Percentiles rank a stretch among this genome's conserved stretches.
Conservation (phyloP, 2,797 vertebrate species). For the Coilia nasus region DNA sequence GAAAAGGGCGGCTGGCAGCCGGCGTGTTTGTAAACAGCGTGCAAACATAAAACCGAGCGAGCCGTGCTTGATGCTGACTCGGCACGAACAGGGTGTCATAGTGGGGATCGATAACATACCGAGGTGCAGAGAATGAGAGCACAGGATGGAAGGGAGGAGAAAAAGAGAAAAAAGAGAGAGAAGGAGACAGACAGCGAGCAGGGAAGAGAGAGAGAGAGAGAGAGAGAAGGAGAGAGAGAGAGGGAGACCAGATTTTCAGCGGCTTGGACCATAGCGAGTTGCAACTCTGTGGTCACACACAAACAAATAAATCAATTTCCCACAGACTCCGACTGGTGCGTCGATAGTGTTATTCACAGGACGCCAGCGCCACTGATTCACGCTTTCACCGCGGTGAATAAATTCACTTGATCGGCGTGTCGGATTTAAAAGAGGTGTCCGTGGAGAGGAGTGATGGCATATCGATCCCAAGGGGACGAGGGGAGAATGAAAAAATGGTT, state of each 20-base stretch:
- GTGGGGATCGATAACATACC: constrained; percentile 64
- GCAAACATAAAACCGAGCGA: constrained; percentile 65
- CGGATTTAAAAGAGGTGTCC: constrained; percentile 57
- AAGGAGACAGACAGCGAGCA: neutral
- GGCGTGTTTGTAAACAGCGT: constrained; percentile 70
- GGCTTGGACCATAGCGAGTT: constrained; percentile 45
- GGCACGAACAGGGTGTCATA: constrained; percentile 61
- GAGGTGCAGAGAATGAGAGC: constrained; percentile 32
- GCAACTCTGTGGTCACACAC: constrained; percentile 57
- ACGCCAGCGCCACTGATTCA: constrained; percentile 60
- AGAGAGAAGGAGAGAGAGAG: too few relatives aligned
- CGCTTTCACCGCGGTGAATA: constrained; percentile 61
- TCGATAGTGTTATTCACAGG: constrained; percentile 64
- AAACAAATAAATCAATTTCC: constrained; percentile 64
- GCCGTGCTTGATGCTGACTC: constrained; percentile 64
- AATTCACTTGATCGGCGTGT: constrained; percentile 62
- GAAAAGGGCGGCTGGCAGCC: constrained; percentile 2
- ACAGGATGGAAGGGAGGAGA: neutral
- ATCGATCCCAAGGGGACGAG: constrained; percentile 59
- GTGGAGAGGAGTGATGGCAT: constrained; percentile 58
- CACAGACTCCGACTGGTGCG: constrained; percentile 52
- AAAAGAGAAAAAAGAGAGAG: too few relatives aligned
- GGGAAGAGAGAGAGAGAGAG: neutral
- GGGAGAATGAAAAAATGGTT: neutral
- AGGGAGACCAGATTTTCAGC: constrained; percentile 34